Evolutionary conservation across 1,140 invertebrate genomes (phyloP), one percentile per base, ranked within the genome.

Genomic region (Periplaneta americana): DNA sequence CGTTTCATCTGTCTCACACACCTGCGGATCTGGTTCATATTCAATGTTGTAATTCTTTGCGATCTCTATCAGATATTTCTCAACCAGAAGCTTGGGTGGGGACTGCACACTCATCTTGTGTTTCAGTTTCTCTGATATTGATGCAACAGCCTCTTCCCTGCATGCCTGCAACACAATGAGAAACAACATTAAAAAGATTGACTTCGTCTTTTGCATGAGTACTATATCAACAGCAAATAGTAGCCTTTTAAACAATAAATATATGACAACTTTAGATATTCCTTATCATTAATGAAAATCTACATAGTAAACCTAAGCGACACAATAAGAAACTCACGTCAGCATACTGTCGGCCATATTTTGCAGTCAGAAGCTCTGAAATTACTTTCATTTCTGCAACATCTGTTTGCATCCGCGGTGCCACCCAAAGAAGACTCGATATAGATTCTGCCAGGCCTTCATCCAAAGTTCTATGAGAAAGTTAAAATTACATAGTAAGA

Each of bases 31-130:
- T 28, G 98, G 97, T 84, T 96, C 95, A 88, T 98, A 99, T 75
- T 94, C 92, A 75, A 99, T 92, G 88, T 97, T 95, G 86, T 97
- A 98, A 87, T 96, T 97, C 86, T 97, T 98, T 8, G 98, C 97
- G 84, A 99, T 99, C 90, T 99, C 98, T 85, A 98, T 95, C 32
- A 98, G 88, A 89, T 98, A 99, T 86, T 96, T 97, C 87, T 99
- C 99, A 75, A 99, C 96, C 15, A 99, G 89, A 80, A 99, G 89
- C 87, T 98, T 99, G 0, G 98, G 97, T 5, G 99, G 99, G 74
- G 97, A 97, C 85, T 99, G 97, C 5, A 99, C 94, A 57, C 96
- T 94, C 87, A 99, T 90, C 90, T 99, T 99, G 85, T 98, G 96
- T 87, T 98, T 98, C 10, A 99, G 87, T 88, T 99, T 99, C 83